phyloP scores from a whole-genome alignment of 2,888 invertebrate genomes.

The Ganaspis brasiliensis region DNA sequence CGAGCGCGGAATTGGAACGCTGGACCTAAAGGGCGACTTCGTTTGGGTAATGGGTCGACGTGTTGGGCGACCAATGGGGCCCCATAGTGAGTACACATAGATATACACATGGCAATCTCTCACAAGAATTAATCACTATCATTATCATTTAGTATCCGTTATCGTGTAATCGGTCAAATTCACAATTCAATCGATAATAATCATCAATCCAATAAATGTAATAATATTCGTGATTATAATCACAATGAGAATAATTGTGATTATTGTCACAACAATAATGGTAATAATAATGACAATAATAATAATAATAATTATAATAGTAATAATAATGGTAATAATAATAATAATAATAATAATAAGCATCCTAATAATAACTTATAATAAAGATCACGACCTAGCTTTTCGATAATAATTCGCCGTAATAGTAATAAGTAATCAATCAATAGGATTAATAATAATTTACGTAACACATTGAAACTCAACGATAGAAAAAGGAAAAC shows the following conservation, averaged over 20 bases:
- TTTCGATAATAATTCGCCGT: conserved; percentile 59
- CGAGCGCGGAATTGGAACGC: conserved; percentile 51
- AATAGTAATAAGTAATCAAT: conserved; percentile 65
- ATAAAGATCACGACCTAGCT: conserved; percentile 54
- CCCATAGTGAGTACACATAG: conserved; percentile 79
- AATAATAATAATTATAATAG: conserved; percentile 59
- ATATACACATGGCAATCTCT: conserved; percentile 80
- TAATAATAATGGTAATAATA: conserved; percentile 48
- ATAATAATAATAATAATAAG: conserved; percentile 24
- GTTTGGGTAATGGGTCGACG: conserved; percentile 74
- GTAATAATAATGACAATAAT: conserved; percentile 56
- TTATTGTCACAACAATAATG: conserved; percentile 48
- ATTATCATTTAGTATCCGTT: conserved; percentile 78
- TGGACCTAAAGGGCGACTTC: conserved; percentile 67
- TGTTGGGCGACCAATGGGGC: conserved; percentile 76
- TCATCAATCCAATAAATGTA: conserved; percentile 43
- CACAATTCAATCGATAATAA: conserved; percentile 65
- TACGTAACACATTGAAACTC: conserved; percentile 76
- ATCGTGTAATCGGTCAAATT: conserved; percentile 76
- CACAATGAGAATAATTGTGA: conserved; percentile 56
- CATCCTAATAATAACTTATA: conserved; percentile 53
- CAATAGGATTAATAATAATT: conserved; percentile 71
- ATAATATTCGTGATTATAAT: conserved; percentile 59
- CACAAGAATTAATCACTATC: conserved; percentile 80
- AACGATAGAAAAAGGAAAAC: conserved; percentile 74